Evolutionary conservation across 2,888 invertebrate species (phyloP).

Genomic region (Eupithecia subumbrata): DNA sequence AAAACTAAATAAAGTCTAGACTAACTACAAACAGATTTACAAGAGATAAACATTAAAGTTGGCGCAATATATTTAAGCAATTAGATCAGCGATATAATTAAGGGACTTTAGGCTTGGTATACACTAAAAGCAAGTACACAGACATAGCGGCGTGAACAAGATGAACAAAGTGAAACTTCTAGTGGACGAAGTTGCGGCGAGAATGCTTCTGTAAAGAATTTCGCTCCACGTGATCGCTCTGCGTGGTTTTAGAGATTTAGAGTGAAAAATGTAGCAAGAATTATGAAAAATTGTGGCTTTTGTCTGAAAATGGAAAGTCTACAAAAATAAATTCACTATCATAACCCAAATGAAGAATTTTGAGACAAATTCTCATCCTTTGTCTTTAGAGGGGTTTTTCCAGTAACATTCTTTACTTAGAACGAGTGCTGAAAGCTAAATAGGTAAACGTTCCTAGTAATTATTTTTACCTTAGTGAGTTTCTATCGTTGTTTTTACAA

Average conservation of each 20-base stretch:
- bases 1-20: conserved; percentile 47
- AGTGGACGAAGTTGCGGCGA: conserved; percentile 7
- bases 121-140: neutral
- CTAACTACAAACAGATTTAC: conserved; percentile 43
- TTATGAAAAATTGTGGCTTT: neutral
- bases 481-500: neutral
- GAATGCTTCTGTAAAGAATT: neutral
- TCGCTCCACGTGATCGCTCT: neutral
- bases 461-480: neutral
- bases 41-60: conserved; percentile 46
- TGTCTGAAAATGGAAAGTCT: neutral
- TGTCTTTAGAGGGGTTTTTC: neutral
- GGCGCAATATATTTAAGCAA: conserved; percentile 42
- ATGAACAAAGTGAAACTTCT: conserved; percentile 3
- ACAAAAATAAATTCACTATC: neutral
- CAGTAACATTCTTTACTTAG: neutral
- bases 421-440: neutral
- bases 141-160: neutral
- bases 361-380: neutral
- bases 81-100: conserved; percentile 40
- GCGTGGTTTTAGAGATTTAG: neutral
- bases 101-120: conserved; percentile 9
- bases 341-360: neutral
- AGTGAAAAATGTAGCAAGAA: neutral
- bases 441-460: neutral